These are phyloP conservation scores for Cecropterus lyciades DNA, from an alignment of 1,140 invertebrate species.

Conservation along the genomic window DNA sequence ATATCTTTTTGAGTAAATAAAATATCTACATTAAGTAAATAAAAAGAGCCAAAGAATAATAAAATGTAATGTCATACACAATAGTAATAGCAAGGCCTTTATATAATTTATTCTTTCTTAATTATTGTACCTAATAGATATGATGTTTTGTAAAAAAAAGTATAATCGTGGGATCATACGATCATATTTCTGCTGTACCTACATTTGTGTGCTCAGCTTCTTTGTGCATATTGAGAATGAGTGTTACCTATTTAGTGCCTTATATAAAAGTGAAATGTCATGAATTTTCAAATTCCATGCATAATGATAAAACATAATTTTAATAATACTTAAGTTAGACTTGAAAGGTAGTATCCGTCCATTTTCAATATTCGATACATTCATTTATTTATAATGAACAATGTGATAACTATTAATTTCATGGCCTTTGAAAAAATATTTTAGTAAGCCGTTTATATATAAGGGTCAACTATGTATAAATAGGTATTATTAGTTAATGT, in stretches of 20 bases:
- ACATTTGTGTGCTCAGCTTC: neutral
- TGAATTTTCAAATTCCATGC: neutral
- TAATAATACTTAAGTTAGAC: slow-evolving; percentile 3
- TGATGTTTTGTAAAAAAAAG: no score
- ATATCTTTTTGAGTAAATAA: neutral
- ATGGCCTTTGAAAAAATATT: slow-evolving; percentile 5
- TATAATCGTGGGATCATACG: no score
- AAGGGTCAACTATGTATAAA: no score
- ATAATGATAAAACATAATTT: no score
- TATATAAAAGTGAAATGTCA: slow-evolving; percentile 1
- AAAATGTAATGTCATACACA: slow-evolving; percentile 2
- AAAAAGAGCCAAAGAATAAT: slow-evolving; percentile 24
- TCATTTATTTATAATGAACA: slow-evolving; percentile 6
- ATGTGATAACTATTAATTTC: slow-evolving; percentile 11
- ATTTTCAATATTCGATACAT: slow-evolving; percentile 1
- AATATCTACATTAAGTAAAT: neutral
- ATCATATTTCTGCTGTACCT: no score
- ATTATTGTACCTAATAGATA: neutral
- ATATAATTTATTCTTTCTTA: neutral
- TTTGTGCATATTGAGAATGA: slow-evolving; percentile 2
- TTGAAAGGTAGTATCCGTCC: slow-evolving; percentile 8
- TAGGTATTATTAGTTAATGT: no score
- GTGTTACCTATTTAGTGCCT: slow-evolving; percentile 19
- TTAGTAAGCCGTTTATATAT: no score
- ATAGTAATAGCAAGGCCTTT: neutral